phyloP scores from a whole-genome alignment of 2,888 invertebrate species.

The Napeogenes sylphis region DNA sequence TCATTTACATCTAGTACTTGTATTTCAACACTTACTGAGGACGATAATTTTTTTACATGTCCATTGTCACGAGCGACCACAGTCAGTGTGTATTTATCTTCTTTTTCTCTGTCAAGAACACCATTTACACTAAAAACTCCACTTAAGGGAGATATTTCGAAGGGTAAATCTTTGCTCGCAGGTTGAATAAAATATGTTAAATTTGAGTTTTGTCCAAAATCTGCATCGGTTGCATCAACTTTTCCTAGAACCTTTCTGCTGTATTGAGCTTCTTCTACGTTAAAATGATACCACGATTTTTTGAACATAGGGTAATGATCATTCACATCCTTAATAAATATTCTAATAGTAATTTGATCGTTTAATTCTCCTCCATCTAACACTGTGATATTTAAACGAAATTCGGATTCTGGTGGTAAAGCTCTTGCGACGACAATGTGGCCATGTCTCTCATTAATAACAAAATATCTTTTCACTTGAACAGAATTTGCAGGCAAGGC shows the following conservation, averaged over 20 bases:
- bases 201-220: slow-evolving; percentile 88
- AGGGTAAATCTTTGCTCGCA: slow-evolving; percentile 76
- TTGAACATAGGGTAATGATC: slow-evolving; percentile 90
- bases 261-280: slow-evolving; percentile 88
- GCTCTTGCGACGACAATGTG: slow-evolving; percentile 84
- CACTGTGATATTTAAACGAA: slow-evolving; percentile 85
- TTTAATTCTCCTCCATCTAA: slow-evolving; percentile 85
- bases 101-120: slow-evolving; percentile 85
- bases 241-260: slow-evolving; percentile 83
- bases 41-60: slow-evolving; percentile 78
- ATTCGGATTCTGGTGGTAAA: slow-evolving; percentile 85
- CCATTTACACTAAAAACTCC: slow-evolving; percentile 86
- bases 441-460: slow-evolving; percentile 85
- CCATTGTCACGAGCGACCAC: slow-evolving; percentile 88
- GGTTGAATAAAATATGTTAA: slow-evolving; percentile 82
- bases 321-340: slow-evolving; percentile 88
- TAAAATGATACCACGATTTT: slow-evolving; percentile 89
- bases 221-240: slow-evolving; percentile 87
- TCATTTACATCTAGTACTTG: slow-evolving; percentile 91
- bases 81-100: slow-evolving; percentile 83
- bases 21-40: slow-evolving; percentile 87
- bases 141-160: slow-evolving; percentile 82
- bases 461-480: slow-evolving; percentile 82
- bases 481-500: slow-evolving; percentile 58
- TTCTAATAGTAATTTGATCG: slow-evolving; percentile 82